Base-by-base conservation (phyloP, 2,113 vertebrate species). In the Psettodes erumei region DNA sequence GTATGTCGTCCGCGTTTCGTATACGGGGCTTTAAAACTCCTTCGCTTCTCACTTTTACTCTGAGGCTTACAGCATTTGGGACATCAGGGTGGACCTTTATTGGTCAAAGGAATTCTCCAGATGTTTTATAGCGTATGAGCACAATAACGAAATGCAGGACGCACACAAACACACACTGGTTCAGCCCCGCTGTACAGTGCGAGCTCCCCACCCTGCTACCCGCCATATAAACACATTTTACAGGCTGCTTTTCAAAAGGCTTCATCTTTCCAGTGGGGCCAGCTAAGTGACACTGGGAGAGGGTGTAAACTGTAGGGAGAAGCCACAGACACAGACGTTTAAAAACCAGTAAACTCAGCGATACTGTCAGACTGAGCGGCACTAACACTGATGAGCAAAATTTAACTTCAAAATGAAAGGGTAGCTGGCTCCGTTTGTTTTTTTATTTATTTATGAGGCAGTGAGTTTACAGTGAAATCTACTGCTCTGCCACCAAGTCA, bases 181-280 rank as follows among this genome's bases (percentile, higher is more conserved):
- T 72, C 73, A 76, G 77, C 32, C 47, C 71, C n/a, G 69, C 59
- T 76, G 54, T 59, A 61, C 69, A 73, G 53, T 62, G 50, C 71
- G 79, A 62, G n/a, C 71, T 32, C 86, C 71, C 82, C 64, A 15
- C 86, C 71, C 82, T 81, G 75, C 80, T 54, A 21, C 50, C 23
- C 30, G 3, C 87, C n/a, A n/a, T 82, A 77, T 89, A 91, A 93
- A 92, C 90, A 89, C 75, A 58, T 92, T 93, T 94, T 81, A 93
- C 76, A 25, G 77, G 84, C 81, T 64, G 75, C 45, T 75, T 71
- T 88, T 91, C 83, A 90, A 91, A 91, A n/a, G 84, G 64, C 27
- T 56, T 88, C 60, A 38, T 87, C 82, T 86, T 89, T 90, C 75
- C 82, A 85, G 65, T 71, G 71, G 48, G 86, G 80, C 81, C 73